Evolutionary conservation across 1,140 invertebrate genomes (phyloP).

Genomic region (Drosophila auraria): DNA sequence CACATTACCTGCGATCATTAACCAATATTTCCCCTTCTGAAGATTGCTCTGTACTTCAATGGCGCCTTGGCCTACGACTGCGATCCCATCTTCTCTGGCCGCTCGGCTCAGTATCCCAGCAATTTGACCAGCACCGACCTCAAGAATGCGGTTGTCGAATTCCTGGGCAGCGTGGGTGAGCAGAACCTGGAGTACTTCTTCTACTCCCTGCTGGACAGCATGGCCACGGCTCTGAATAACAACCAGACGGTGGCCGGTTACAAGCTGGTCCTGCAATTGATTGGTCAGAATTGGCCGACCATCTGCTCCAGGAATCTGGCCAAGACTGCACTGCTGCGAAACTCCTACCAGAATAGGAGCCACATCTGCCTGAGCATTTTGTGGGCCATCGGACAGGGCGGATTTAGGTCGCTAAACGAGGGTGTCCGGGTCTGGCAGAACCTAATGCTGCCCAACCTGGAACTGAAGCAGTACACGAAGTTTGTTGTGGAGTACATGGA

Average conservation of each 20-base stretch:
- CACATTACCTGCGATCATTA: no score
- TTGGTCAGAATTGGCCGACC: constrained; percentile 88
- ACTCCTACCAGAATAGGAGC: constrained; percentile 92
- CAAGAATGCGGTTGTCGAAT: constrained; percentile 59
- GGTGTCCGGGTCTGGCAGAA: constrained; percentile 94
- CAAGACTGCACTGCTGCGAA: constrained; percentile 88
- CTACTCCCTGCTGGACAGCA: constrained; percentile 86
- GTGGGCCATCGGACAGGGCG: constrained; percentile 92
- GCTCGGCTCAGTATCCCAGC: constrained; percentile 72
- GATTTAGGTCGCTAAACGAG: constrained; percentile 88
- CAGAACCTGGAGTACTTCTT: constrained; percentile 87
- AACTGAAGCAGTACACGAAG: constrained; percentile 90
- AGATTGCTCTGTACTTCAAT: constrained; percentile 72
- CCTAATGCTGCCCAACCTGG: constrained; percentile 91
- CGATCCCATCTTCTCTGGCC: constrained; percentile 77
- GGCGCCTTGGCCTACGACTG: constrained; percentile 61
- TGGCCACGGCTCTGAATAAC: constrained; percentile 86
- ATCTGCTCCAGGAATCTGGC: constrained; percentile 87
- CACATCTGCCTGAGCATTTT: constrained; percentile 91
- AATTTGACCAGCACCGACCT: constrained; percentile 59
- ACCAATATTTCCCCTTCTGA: neutral
- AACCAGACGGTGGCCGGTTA: constrained; percentile 87
- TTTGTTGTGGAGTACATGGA: constrained; percentile 90
- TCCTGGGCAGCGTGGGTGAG: constrained; percentile 85
- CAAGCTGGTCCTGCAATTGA: constrained; percentile 89